Evolutionary conservation across 2,888 invertebrate species (phyloP).

Genomic region (Mycalesis mineus): DNA sequence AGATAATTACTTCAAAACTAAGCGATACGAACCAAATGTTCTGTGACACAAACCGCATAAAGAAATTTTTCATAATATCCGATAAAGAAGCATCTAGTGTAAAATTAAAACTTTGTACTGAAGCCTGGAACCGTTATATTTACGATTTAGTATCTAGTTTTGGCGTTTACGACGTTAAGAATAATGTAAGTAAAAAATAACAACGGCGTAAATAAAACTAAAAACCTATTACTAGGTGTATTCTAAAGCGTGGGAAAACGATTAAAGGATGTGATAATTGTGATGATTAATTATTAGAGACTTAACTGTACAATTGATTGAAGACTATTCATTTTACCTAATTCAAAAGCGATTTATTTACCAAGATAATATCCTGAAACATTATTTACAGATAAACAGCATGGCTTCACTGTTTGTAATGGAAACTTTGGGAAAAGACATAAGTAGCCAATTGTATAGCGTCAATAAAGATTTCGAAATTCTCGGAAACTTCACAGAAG

Average conservation of each 20-base stretch:
- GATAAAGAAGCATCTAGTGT: slow-evolving; percentile 44
- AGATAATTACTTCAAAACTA: slow-evolving; percentile 65
- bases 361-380: background rate
- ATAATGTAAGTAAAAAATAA: slow-evolving; percentile 51
- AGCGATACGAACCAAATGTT: slow-evolving; percentile 59
- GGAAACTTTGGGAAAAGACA: slow-evolving; percentile 67
- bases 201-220: too few species aligned
- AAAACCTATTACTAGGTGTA: too few species aligned
- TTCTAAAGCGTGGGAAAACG: too few species aligned
- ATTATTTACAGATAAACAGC: slow-evolving; percentile 56
- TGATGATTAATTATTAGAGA: too few species aligned
- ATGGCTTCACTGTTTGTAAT: slow-evolving; percentile 67
- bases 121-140: slow-evolving; percentile 59
- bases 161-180: slow-evolving; percentile 60
- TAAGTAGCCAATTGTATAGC: slow-evolving; percentile 52
- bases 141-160: slow-evolving; percentile 57
- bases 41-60: slow-evolving; percentile 56
- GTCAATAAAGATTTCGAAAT: slow-evolving; percentile 56
- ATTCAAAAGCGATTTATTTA: too few species aligned
- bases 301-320: too few species aligned
- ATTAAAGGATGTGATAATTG: too few species aligned
- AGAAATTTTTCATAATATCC: slow-evolving; percentile 53
- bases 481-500: slow-evolving; percentile 50
- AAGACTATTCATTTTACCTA: too few species aligned
- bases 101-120: slow-evolving; percentile 54